Conservation (phyloP, 2,113 vertebrate species). For the Ramphastos sulfuratus region DNA sequence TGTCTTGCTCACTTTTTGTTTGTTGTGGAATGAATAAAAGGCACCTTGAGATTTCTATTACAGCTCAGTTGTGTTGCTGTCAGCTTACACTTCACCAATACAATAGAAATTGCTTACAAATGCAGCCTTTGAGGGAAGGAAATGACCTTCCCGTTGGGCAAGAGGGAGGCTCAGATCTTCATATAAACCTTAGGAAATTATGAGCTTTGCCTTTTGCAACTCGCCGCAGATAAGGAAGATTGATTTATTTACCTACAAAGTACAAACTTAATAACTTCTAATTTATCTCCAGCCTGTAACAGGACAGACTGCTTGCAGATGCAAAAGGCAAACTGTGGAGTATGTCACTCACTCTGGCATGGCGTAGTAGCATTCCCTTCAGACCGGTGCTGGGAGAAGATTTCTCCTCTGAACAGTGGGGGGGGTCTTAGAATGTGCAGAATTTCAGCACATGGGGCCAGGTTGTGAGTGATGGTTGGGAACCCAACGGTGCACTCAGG, state of each 20-base stretch:
- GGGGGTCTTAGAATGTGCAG: slow-evolving; percentile 6
- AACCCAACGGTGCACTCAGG: not conserved
- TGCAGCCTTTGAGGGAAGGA: slow-evolving; percentile 35
- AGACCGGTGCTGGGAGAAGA: not conserved
- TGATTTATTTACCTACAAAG: slow-evolving; percentile 1
- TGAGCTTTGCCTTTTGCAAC: slow-evolving; percentile 1
- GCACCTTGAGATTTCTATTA: slow-evolving; percentile 49
- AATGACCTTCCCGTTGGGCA: slow-evolving; percentile 37
- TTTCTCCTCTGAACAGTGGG: not conserved
- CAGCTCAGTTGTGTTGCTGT: slow-evolving; percentile 31
- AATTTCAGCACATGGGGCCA: not conserved
- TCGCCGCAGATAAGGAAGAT: not conserved
- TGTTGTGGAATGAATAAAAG: slow-evolving; percentile 53
- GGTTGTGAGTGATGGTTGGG: not conserved
- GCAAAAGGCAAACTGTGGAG: not conserved
- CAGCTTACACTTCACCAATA: slow-evolving; percentile 43
- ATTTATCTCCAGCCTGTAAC: not conserved
- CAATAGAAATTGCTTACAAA: slow-evolving; percentile 45
- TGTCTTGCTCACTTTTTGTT: slow-evolving; percentile 52
- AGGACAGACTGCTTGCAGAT: not conserved
- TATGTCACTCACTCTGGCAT: not conserved
- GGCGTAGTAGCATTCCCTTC: not conserved
- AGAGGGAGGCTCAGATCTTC: slow-evolving; percentile 11
- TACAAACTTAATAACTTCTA: not conserved
- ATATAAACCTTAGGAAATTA: not conserved